Percentiles rank a stretch among this genome's conserved stretches.
Conservation (phyloP, 2,113 vertebrate species). For the Larimichthys polyactis region DNA sequence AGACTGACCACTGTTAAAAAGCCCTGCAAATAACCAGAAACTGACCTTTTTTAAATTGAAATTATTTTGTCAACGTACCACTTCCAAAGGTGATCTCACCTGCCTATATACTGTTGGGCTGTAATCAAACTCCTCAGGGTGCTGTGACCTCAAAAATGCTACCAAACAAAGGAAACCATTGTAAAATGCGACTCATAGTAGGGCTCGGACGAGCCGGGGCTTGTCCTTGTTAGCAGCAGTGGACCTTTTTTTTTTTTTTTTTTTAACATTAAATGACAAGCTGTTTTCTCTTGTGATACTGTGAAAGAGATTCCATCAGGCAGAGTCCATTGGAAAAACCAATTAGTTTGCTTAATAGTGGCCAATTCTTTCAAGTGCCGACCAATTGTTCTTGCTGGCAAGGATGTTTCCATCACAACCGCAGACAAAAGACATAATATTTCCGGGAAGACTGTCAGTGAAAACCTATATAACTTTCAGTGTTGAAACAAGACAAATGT, state of each 20-base stretch:
- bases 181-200: constrained; percentile 1
- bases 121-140: neutral
- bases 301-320: constrained; percentile 47
- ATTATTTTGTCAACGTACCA: neutral
- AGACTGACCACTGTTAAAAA: neutral
- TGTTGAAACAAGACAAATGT: neutral
- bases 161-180: constrained; percentile 37
- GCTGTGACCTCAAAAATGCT: constrained; percentile 20
- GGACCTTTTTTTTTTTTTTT: neutral
- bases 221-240: constrained; percentile 31
- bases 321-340: constrained; percentile 43
- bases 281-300: constrained; percentile 39
- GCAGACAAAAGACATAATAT: constrained; percentile 3
- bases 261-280: constrained; percentile 28
- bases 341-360: constrained; percentile 65
- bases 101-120: no score
- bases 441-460: neutral
- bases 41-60: no score
- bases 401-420: constrained; percentile 1
- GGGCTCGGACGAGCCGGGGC: neutral
- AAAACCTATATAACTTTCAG: neutral
- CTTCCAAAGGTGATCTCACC: neutral
- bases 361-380: constrained; percentile 51
- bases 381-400: constrained; percentile 30
- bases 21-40: no score